phyloP scores from a whole-genome alignment of 2,797 vertebrate species.

The Neosilurus hyrtlii region DNA sequence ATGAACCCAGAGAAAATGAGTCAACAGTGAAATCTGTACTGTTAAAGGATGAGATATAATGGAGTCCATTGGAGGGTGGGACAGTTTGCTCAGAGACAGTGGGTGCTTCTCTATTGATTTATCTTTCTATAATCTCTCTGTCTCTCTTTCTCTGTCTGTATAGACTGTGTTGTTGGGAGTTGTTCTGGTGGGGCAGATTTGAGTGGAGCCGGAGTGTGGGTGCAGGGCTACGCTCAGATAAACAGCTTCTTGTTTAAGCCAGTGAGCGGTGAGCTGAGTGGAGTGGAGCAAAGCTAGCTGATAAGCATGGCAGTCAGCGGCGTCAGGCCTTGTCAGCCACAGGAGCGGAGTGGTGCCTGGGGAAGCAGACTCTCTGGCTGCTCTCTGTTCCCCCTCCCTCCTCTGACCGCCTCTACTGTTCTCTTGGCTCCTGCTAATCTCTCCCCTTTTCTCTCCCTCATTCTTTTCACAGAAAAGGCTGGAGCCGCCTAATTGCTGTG shows the following conservation, averaged over 20 bases:
- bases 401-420: conserved; percentile 59
- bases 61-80: not conserved
- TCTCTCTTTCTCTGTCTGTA: conserved; percentile 59
- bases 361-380: conserved; percentile 89
- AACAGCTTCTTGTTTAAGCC: conserved; percentile 85
- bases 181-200: conserved; percentile 71
- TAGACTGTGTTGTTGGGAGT: conserved; percentile 71
- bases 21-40: conserved; percentile 27
- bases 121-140: conserved; percentile 47
- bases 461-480: conserved; percentile 76
- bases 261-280: conserved; percentile 74
- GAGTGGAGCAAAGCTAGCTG: conserved; percentile 80
- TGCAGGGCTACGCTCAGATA: conserved; percentile 82
- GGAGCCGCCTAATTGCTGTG: conserved; percentile 68
- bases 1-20: conserved; percentile 34
- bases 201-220: conserved; percentile 82
- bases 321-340: conserved; percentile 76
- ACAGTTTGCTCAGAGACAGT: conserved; percentile 40
- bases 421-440: conserved; percentile 64
- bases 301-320: conserved; percentile 77
- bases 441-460: conserved; percentile 66
- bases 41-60: conserved; percentile 30
- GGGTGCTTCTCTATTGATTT: conserved; percentile 54
- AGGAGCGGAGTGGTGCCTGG: conserved; percentile 72
- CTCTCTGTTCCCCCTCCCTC: conserved; percentile 62